Base-by-base conservation (phyloP, 2,113 vertebrate genomes). In the Siphamia tubifer region DNA sequence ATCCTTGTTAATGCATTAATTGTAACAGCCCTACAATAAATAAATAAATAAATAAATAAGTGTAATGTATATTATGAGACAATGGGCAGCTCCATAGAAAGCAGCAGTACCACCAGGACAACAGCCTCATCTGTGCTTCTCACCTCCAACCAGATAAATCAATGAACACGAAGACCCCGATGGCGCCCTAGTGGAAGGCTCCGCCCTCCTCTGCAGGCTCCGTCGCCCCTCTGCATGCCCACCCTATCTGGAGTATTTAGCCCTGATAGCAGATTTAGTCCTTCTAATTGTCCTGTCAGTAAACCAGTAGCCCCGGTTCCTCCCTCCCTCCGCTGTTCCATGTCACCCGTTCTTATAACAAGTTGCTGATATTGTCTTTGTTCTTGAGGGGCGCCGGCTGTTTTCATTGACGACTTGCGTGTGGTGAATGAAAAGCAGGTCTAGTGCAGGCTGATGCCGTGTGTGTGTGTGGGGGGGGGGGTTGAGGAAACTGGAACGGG, bases 241-340 rank as follows among this genome's bases (percentile, higher is more conserved):
- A 78, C 68, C 92, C 93, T 94, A 94, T 95, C 93, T 94, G 84
- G 87, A 90, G 92, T 93, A 91, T 89, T 91, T 85, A 56, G 81
- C 83, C 77, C 87, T 81, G 89, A 94, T 81, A 91, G 92, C 82
- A 81, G 80, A 91, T 92, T 93, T 93, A 91, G 90, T 89, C 60
- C 17, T 68, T 89, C 83, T 92, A 92, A 93, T 91, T 90, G 90
- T 88, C 91, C 90, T 94, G 91, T 92, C 93, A 94, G 87, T 90
- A 93, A 90, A 93, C 90, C 89, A 88, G 90, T 89, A 86, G 74
- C 83, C 45, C 40, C 6, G 6, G 40, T 36, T 30, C 42, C 68
- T 71, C 58, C 54, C 67, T 32, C 70, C 27, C 34, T 12, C 45
- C 13, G 17, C 64, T 32, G 53, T 6, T 53, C 63, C 7, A 23